Conservation (phyloP, 2,888 invertebrate species). For the Acanthosoma haemorrhoidale region DNA sequence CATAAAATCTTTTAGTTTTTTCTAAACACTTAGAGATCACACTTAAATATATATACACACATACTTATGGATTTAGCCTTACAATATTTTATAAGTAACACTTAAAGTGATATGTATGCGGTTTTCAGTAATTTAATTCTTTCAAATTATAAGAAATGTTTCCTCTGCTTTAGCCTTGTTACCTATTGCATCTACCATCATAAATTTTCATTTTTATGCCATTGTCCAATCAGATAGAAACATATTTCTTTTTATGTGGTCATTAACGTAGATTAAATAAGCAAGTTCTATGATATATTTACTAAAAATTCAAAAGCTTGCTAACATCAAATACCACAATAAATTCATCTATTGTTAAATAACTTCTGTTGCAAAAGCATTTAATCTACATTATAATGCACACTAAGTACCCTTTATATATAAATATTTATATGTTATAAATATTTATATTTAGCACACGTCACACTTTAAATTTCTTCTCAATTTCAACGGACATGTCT, state of each 20-base stretch:
- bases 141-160: background rate
- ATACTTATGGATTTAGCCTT: slow-evolving; percentile 26
- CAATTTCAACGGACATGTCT: too few relatives aligned
- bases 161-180: too few relatives aligned
- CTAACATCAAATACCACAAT: background rate
- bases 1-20: background rate
- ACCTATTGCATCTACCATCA: too few relatives aligned
- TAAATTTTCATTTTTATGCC: background rate
- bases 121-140: slow-evolving; percentile 22
- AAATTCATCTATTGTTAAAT: too few relatives aligned
- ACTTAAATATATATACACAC: slow-evolving; percentile 32
- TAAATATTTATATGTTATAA: too few relatives aligned
- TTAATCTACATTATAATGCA: background rate
- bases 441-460: too few relatives aligned
- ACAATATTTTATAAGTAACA: slow-evolving; percentile 39
- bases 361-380: background rate
- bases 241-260: background rate
- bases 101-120: slow-evolving; percentile 40
- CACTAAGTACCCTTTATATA: background rate
- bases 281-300: too few relatives aligned
- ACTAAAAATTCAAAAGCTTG: too few relatives aligned
- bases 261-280: too few relatives aligned
- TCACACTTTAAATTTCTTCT: too few relatives aligned
- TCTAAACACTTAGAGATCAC: slow-evolving; percentile 28
- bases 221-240: background rate